phyloP scores from a whole-genome alignment of 2,797 vertebrate genomes.

The Malacoctenus gilli region DNA sequence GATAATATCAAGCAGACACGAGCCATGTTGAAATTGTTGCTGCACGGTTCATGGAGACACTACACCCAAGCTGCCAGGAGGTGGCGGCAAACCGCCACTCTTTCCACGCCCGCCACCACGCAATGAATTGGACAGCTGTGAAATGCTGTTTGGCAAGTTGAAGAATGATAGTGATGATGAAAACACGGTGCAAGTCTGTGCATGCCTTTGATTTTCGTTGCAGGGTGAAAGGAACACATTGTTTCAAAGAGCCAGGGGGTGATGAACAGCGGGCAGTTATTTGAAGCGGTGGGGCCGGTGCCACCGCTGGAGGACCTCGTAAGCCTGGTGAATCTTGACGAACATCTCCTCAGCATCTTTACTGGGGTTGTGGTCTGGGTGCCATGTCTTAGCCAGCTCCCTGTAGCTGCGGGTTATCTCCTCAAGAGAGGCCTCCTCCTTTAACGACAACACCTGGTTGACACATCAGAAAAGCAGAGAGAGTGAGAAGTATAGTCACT shows the following conservation, averaged over 20 bases:
- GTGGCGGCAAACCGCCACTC: constrained; percentile 54
- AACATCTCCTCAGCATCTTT: constrained; percentile 86
- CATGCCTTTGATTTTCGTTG: neutral
- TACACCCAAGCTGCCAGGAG: constrained; percentile 46
- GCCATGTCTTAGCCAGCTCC: constrained; percentile 88
- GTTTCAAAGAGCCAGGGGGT: neutral
- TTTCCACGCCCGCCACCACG: neutral
- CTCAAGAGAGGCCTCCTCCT: constrained; percentile 79
- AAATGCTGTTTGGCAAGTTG: constrained; percentile 1
- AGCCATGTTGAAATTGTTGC: constrained; percentile 2
- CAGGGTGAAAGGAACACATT: neutral
- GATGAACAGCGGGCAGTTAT: constrained; percentile 31
- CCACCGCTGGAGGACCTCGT: constrained; percentile 80
- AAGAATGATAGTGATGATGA: neutral
- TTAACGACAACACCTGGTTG: constrained; percentile 84
- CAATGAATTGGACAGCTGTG: constrained; percentile 7
- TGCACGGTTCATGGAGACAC: constrained; percentile 17
- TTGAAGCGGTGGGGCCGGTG: constrained; percentile 64
- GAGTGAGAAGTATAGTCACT: no score
- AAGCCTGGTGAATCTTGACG: constrained; percentile 87
- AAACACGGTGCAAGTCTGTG: neutral
- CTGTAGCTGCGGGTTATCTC: constrained; percentile 86
- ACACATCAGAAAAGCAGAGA: no score
- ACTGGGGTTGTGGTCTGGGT: constrained; percentile 89
- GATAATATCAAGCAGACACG: constrained; percentile 4